These are phyloP conservation scores for Synchiropus splendidus DNA, from an alignment of 2,113 vertebrate genomes.

Conservation along the genomic window DNA sequence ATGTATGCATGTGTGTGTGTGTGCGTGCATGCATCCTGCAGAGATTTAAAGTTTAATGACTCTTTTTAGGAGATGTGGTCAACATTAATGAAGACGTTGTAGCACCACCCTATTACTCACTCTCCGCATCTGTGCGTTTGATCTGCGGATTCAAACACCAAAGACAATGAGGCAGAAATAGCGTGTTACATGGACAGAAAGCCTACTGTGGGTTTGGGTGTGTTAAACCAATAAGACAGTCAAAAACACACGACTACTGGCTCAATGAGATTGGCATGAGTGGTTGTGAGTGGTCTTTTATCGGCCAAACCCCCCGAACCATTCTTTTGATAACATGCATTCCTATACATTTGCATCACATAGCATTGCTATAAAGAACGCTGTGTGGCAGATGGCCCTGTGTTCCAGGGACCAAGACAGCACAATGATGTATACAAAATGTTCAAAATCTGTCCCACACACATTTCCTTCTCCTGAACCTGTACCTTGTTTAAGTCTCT, in stretches of 20 bases:
- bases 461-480: too few relatives aligned
- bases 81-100: conserved; percentile 34
- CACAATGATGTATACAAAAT: too few relatives aligned
- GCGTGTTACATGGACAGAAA: conserved; percentile 45
- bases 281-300: conserved; percentile 17
- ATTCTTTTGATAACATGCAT: too few relatives aligned
- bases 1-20: too few relatives aligned
- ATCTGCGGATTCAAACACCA: conserved; percentile 29
- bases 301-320: conserved; percentile 20
- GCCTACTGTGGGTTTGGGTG: conserved; percentile 36
- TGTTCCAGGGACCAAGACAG: too few relatives aligned
- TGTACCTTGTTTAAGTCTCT: too few relatives aligned
- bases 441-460: too few relatives aligned
- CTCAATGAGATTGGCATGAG: conserved; percentile 33
- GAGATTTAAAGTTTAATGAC: too few relatives aligned
- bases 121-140: conserved; percentile 8
- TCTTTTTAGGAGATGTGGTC: conserved; percentile 4
- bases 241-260: conserved; percentile 9
- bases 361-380: too few relatives aligned
- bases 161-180: conserved; percentile 36
- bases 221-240: conserved; percentile 16
- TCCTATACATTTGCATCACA: conserved; percentile 38
- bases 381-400: too few relatives aligned
- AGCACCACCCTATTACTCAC: conserved; percentile 20
- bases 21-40: too few relatives aligned